Evolutionary conservation across 2,797 vertebrate genomes (phyloP).

Genomic region (Picus viridis): DNA sequence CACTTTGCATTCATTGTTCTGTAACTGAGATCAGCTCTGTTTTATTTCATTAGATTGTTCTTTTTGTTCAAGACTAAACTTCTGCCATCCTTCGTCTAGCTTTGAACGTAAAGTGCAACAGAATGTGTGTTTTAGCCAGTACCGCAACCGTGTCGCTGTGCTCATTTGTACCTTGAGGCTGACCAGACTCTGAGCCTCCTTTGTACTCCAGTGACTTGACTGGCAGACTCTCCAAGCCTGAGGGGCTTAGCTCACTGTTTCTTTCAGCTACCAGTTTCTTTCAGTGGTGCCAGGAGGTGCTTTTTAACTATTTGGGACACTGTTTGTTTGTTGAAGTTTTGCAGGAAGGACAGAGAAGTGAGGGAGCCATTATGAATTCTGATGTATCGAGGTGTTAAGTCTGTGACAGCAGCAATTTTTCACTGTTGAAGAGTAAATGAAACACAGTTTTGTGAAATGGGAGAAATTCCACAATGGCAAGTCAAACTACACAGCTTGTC

Average conservation of each 20-base stretch:
- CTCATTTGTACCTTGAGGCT: background rate
- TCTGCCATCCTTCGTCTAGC: background rate
- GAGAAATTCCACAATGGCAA: background rate
- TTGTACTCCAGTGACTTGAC: background rate
- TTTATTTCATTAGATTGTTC: background rate
- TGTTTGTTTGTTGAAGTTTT: background rate
- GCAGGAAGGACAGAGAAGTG: background rate
- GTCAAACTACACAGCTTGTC: background rate
- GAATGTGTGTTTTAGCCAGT: background rate
- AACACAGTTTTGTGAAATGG: background rate
- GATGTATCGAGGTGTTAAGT: background rate
- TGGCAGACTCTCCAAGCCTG: background rate
- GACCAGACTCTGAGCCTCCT: background rate
- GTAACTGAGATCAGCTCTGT: background rate
- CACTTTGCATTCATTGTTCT: background rate
- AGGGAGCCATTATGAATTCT: background rate
- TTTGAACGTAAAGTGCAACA: background rate
- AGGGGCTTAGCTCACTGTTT: background rate
- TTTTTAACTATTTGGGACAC: background rate
- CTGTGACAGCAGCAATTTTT: background rate
- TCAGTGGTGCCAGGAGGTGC: background rate
- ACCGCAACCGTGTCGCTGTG: background rate
- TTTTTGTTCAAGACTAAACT: background rate
- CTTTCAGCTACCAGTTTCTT: background rate
- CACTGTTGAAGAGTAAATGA: background rate